phyloP scores from a whole-genome alignment of 2,797 vertebrate genomes.

The Pygocentrus nattereri region DNA sequence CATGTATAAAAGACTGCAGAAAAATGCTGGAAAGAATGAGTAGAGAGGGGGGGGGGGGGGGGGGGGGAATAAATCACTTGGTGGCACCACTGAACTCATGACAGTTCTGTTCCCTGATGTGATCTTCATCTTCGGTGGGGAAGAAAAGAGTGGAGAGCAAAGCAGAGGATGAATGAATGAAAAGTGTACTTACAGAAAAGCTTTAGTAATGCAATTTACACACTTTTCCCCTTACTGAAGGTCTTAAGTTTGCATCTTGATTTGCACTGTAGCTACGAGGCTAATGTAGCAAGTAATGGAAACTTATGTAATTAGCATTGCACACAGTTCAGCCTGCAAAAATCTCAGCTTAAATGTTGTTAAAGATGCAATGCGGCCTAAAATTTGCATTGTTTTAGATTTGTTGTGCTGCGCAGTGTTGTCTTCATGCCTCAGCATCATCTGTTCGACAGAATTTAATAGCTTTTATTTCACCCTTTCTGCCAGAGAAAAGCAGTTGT shows the following conservation, averaged over 20 bases:
- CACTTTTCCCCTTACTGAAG: not conserved
- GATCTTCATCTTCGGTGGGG: constrained; percentile 27
- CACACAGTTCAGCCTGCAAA: not conserved
- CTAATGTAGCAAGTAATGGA: not conserved
- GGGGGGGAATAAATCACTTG: constrained; percentile 59
- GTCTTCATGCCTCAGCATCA: too few species aligned
- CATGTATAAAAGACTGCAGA: not conserved
- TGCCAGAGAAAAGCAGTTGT: too few species aligned
- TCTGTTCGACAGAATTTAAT: too few species aligned
- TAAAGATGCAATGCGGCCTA: too few species aligned
- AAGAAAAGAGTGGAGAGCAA: constrained; percentile 14
- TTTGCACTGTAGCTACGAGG: not conserved
- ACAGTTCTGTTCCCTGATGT: constrained; percentile 76
- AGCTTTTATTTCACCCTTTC: too few species aligned
- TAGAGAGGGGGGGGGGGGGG: constrained; percentile 21
- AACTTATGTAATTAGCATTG: not conserved
- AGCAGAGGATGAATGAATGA: not conserved
- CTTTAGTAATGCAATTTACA: too few species aligned
- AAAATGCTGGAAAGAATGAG: not conserved
- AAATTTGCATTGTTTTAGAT: too few species aligned
- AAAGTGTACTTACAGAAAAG: constrained; percentile 19
- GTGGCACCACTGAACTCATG: constrained; percentile 73
- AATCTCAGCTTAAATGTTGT: not conserved
- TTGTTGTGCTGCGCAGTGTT: too few species aligned
- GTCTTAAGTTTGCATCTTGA: not conserved